Base-by-base conservation (phyloP, 2,888 invertebrate species). In the Meta bourneti region DNA sequence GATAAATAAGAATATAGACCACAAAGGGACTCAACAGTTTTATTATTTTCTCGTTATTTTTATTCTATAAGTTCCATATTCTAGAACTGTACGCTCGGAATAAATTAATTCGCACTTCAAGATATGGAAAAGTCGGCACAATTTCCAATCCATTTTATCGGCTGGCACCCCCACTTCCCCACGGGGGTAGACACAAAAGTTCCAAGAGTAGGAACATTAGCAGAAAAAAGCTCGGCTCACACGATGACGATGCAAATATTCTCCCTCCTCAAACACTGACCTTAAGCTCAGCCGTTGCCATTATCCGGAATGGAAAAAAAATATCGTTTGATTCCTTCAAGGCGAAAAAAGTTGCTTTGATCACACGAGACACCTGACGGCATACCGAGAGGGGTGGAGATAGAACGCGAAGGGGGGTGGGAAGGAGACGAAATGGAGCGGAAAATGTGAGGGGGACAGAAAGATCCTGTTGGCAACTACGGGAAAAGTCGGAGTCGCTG, bases 361-460 rank as follows among this genome's bases (percentile, higher is more conserved):
- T 75, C 48, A 16, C 34, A 1, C 0, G 48, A 75, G 48, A 52
- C 78, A 78, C 16, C 7, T 52, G 51, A 61, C 11, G 61, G 34
- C 34, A 34, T 34, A 34, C 34, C 4, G 34, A 49, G 75, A 6
- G 75, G n/a, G 8, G 49, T 13, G 52, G 7, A 78, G n/a, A n/a
- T n/a, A n/a, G n/a, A n/a, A n/a, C n/a, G n/a, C n/a, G n/a, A n/a
- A n/a, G n/a, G 8, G 19, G n/a, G 52, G 52, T 52, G 52, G 19
- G 16, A 75, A 16, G 78, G 19, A n/a, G n/a, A 78, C 52, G 78
- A n/a, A 78, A 78, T 78, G 52, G 78, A 11, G 52, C 7, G 16
- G 48, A 51, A 51, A 16, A 61, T 61, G 61, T 6, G 61, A 20
- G 9, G 78, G 51, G 19, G 52, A 16, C 19, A 4, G 34, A 34